phyloP scores from a whole-genome alignment of 2,888 invertebrate genomes.

The Monoplex corrugatus region DNA sequence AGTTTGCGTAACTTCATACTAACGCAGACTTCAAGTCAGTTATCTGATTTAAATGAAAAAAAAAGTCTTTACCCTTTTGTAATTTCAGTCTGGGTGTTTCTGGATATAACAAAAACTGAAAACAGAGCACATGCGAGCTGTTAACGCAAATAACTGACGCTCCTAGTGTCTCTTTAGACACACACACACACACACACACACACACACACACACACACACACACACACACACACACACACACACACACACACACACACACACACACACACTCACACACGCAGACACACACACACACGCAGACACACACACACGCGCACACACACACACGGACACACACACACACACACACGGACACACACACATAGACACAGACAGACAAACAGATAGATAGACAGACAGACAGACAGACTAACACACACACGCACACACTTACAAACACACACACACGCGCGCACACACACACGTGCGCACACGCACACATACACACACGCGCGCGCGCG shows the following conservation, averaged over 20 bases:
- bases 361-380: not conserved
- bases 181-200: conserved; percentile 18
- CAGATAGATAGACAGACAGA: not conserved
- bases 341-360: not conserved
- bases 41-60: too few species aligned
- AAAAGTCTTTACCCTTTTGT: too few species aligned
- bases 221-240: not conserved
- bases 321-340: conserved; percentile 2
- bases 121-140: too few species aligned
- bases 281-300: conserved; percentile 19
- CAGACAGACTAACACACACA: not conserved
- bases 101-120: too few species aligned
- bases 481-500: too few species aligned
- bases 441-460: not conserved
- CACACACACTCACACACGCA: conserved; percentile 23
- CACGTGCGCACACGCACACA: too few species aligned
- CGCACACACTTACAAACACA: not conserved
- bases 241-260: conserved; percentile 10
- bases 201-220: conserved; percentile 22
- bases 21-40: too few species aligned
- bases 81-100: too few species aligned
- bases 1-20: too few species aligned
- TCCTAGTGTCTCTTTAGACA: too few species aligned
- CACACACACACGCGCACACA: conserved; percentile 28
- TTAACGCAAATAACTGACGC: too few species aligned